Base-by-base conservation (phyloP, 2,113 vertebrate species). In the Sprattus sprattus region DNA sequence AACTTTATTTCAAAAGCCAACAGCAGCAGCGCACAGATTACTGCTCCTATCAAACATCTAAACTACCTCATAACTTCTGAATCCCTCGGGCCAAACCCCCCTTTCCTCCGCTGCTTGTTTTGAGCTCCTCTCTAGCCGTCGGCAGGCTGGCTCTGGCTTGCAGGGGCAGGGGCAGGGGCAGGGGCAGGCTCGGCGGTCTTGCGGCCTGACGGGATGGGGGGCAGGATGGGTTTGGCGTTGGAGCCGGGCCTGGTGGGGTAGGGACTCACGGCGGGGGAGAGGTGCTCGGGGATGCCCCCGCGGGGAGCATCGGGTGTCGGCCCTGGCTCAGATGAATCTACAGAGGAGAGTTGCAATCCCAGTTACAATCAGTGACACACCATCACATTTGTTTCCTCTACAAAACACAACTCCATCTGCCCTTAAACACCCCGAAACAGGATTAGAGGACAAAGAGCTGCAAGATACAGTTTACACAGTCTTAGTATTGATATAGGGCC, bases 131-230 rank as follows among this genome's bases (percentile, higher is more conserved):
- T 16, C 46, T 67, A 28, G 25, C 15, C 64, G 20, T 54, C 85
- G 83, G 46, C 54, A 32, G 64, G 32, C 82, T 86, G 32, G 25
- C 52, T 45, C 16, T 85, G n/a, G 11, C 8, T 13, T 3, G 64
- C 6, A 8, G 20, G 11, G 11, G 25, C 81, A 81, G 87, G 44
- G 10, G 64, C 6, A 8, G 20, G 11, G 11, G 25, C 81, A 81
- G 87, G 44, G 45, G 49, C 84, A 0, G 60, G 22, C 46, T 87
- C 88, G 0, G 91, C 87, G 50, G 88, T 94, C 85, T 93, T 97
- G 80, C 81, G 60, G 0, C 96, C 94, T 0, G 94, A 83, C 0
- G 96, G 96, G 89, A 99, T 98, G 0, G 97, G 96, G 13, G 97
- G 98, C 6, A 99, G 94, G 83, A 94, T 49, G 0, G 95, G 94